phyloP scores from a whole-genome alignment of 2,888 invertebrate genomes.

The Tridacna gigas region DNA sequence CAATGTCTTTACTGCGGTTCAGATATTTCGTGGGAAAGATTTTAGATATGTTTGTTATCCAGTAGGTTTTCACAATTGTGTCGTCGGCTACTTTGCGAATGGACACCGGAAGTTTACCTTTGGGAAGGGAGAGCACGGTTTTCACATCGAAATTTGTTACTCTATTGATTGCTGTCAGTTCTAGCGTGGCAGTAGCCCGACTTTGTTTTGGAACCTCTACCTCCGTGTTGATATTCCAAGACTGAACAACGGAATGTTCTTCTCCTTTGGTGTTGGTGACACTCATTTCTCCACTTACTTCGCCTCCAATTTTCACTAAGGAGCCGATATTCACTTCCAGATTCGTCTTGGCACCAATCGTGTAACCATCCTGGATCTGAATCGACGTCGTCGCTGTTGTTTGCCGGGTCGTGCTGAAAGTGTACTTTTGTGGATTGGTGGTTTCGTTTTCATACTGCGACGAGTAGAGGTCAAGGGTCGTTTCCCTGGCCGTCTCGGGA shows the following conservation, averaged over 20 bases:
- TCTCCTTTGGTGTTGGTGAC: conserved; percentile 66
- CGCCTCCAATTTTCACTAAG: conserved; percentile 62
- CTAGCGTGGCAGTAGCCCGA: conserved; percentile 59
- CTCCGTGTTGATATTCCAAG: conserved; percentile 68
- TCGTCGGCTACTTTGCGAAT: conserved; percentile 58
- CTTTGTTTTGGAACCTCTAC: conserved; percentile 60
- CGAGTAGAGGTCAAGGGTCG: conserved; percentile 60
- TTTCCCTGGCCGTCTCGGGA: conserved; percentile 24
- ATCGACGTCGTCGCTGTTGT: conserved; percentile 62
- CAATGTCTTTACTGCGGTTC: conserved; percentile 22
- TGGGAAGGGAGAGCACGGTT: conserved; percentile 62
- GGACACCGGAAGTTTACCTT: conserved; percentile 58
- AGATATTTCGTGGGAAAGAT: conserved; percentile 52
- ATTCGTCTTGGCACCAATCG: conserved; percentile 64
- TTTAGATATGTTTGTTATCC: conserved; percentile 51
- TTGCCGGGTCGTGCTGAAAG: conserved; percentile 58
- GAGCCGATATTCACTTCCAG: conserved; percentile 65
- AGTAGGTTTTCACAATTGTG: conserved; percentile 50
- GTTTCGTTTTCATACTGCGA: conserved; percentile 69
- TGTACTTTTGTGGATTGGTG: conserved; percentile 55
- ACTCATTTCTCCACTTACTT: conserved; percentile 60
- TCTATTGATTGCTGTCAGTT: conserved; percentile 57
- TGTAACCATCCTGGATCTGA: conserved; percentile 69
- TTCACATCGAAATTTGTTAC: conserved; percentile 63
- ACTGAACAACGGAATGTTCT: conserved; percentile 54